phyloP scores from a whole-genome alignment of 2,797 vertebrate genomes.

The Pseudocheirus occidentalis region DNA sequence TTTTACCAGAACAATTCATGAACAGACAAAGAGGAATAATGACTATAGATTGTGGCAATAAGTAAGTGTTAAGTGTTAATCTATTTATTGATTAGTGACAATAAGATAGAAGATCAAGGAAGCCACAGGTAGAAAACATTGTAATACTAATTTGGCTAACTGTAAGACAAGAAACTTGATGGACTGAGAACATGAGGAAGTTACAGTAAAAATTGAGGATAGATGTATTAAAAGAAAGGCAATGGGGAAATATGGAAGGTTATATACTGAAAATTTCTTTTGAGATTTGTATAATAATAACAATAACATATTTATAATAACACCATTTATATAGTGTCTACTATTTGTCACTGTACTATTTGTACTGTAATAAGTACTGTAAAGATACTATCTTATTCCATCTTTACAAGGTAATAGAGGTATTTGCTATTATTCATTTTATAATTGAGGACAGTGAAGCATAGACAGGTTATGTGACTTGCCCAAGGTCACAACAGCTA shows the following conservation, averaged over 20 bases:
- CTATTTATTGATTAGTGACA: neutral
- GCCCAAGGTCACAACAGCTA: neutral
- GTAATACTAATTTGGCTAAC: neutral
- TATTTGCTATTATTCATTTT: neutral
- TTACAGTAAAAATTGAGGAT: neutral
- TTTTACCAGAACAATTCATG: neutral
- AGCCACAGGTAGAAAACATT: neutral
- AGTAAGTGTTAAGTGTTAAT: neutral
- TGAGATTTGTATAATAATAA: neutral
- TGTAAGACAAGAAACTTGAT: neutral
- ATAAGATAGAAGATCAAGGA: neutral
- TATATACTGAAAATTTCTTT: neutral
- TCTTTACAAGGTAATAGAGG: neutral
- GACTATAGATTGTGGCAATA: neutral
- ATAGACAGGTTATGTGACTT: neutral
- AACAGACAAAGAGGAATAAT: neutral
- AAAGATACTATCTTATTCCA: neutral
- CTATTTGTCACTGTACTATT: too few relatives aligned
- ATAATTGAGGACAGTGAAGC: neutral
- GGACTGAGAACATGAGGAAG: neutral
- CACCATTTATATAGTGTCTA: neutral
- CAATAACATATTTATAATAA: neutral
- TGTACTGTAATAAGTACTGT: neutral
- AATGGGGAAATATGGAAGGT: neutral
- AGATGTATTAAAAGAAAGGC: neutral